Conservation (phyloP, 2,797 vertebrate genomes). For the Distichodus sexfasciatus region DNA sequence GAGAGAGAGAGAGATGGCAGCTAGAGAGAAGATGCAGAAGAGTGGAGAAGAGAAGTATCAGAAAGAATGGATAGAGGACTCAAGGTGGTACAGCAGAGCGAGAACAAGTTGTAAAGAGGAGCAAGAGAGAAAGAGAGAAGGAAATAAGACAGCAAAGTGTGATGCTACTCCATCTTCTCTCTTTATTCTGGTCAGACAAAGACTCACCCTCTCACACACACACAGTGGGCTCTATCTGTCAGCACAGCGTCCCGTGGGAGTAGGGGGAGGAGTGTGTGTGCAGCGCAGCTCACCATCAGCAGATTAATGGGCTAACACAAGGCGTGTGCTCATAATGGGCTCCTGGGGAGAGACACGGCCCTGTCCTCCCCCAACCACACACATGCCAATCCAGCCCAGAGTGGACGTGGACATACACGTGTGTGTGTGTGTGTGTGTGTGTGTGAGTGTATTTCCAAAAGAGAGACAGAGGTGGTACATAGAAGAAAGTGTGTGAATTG, state of each 20-base stretch:
- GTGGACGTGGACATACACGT: conserved; percentile 25
- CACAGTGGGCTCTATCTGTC: conserved; percentile 52
- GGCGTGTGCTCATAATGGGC: conserved; percentile 57
- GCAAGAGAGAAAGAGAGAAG: conserved; percentile 12
- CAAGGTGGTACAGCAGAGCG: too few relatives aligned
- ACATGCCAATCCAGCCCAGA: conserved; percentile 49
- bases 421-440: conserved; percentile 36
- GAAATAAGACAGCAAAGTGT: conserved; percentile 12
- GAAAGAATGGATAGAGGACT: too few relatives aligned
- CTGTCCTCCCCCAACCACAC: conserved; percentile 38
- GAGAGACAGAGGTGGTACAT: not conserved
- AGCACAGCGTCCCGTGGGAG: conserved; percentile 37
- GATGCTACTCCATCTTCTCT: conserved; percentile 17
- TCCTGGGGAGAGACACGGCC: conserved; percentile 47
- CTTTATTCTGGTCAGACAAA: conserved; percentile 34
- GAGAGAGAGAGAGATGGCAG: conserved; percentile 19
- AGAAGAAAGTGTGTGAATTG: conserved; percentile 13
- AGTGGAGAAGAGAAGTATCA: too few relatives aligned
- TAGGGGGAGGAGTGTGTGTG: conserved; percentile 22
- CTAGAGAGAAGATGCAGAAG: too few relatives aligned
- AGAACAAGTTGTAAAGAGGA: too few relatives aligned
- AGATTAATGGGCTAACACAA: conserved; percentile 57
- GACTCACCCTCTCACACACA: conserved; percentile 46
- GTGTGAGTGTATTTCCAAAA: too few relatives aligned
- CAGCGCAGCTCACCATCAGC: conserved; percentile 37